Base-by-base conservation (phyloP, 1,140 invertebrate genomes). In the Panagrolaimus sp. region DNA sequence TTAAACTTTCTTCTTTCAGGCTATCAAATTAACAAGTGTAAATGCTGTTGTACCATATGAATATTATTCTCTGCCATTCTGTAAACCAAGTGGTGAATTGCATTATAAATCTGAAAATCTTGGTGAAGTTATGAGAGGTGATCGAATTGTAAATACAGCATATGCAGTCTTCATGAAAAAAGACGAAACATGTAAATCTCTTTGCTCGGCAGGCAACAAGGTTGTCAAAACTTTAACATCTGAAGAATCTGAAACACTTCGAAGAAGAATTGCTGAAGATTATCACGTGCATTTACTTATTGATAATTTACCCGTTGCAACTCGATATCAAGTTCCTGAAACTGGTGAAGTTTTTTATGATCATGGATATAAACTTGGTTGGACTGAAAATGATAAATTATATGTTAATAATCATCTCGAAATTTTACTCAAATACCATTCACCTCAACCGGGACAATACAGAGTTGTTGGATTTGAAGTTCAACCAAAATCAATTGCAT, bases 391-490 rank as follows among this genome's bases (percentile, higher is more conserved):
- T 83, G 89, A 84, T 67, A 74, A 87, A 84, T 77, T 88, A 32
- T 95, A 89, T 80, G 90, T 98, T 46, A 94, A 97, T 83, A 97
- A 97, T 85, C 94, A 97, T 85, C 86, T 98, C 62, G 92, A 91
- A 80, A 86, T 98, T 62, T 89, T 91, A 68, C 85, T 98, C 3
- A 91, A 90, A 69, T 96, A 95, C 83, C 93, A 98, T 82, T 90
- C 82, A 66, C 80, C 75, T n/a, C 58, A 65, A 5, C 67, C 80
- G 15, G 89, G 90, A 79, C 88, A 89, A 70, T 94, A 90, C 85
- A 87, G 94, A 85, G 93, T 98, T 43, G 94, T 98, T 62, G 93
- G 93, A 64, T 98, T 97, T 87, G 92, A 96, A 87, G 93, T 96
- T 14, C 89, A 93, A 84, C 90, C 94, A 21, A 87, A 87, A 79